Conservation (phyloP, 2,797 vertebrate genomes). For the Anguilla obscura region DNA sequence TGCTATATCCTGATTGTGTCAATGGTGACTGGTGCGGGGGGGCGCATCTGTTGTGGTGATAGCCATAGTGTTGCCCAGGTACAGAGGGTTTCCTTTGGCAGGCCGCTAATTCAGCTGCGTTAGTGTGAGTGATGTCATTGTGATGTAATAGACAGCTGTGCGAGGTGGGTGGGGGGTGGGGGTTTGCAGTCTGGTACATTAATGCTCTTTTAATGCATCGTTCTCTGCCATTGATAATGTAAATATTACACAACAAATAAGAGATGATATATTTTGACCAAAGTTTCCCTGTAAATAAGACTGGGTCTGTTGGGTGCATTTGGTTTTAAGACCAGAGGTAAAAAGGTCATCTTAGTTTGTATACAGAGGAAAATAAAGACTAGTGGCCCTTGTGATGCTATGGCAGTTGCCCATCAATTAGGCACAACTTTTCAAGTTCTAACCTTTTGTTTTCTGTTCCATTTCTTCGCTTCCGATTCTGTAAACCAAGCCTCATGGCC, state of each 20-base stretch:
- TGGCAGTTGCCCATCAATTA: not conserved
- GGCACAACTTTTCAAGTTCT: conserved; percentile 6
- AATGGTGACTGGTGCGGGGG: not conserved
- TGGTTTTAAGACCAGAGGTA: not conserved
- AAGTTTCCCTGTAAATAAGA: not conserved
- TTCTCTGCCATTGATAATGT: not conserved
- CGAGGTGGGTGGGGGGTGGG: not conserved
- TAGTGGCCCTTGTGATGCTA: not conserved
- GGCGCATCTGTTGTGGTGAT: not conserved
- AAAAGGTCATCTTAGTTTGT: not conserved
- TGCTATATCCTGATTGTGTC: not conserved
- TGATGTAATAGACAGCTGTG: not conserved
- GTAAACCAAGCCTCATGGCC: conserved; percentile 23
- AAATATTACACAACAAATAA: not conserved
- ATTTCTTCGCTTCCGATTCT: not conserved
- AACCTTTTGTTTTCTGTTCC: conserved; percentile 16
- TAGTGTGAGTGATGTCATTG: not conserved
- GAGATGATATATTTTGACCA: not conserved
- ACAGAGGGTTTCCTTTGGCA: not conserved
- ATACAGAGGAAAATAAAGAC: conserved; percentile 13
- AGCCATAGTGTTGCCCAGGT: not conserved
- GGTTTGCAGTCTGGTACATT: not conserved
- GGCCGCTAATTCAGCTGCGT: not conserved
- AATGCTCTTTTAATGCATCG: not conserved
- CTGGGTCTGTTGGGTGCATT: not conserved